Evolutionary conservation across 2,797 vertebrate genomes (phyloP).

Genomic region (Lacerta viridis): DNA sequence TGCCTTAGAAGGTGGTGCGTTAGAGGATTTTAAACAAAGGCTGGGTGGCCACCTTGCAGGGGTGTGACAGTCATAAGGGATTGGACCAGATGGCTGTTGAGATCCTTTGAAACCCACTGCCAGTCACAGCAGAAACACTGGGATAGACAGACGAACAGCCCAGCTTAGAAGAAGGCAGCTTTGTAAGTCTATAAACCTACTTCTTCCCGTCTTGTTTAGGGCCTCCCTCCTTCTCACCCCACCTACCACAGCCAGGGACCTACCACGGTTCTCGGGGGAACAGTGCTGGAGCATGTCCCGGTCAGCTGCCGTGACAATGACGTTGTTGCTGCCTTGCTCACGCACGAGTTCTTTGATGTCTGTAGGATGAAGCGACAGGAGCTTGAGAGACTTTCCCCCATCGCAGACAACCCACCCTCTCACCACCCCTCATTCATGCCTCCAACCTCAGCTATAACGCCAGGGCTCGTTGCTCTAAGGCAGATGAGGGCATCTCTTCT

Average conservation of each 20-base stretch:
- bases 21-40: neutral
- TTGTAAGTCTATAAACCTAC: neutral
- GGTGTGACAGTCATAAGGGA: neutral
- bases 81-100: neutral
- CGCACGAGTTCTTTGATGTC: constrained; percentile 89
- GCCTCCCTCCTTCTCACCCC: neutral
- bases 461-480: neutral
- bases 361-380: constrained; percentile 52
- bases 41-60: neutral
- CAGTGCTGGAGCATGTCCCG: constrained; percentile 86
- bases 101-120: neutral
- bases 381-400: accelerated
- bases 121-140: neutral
- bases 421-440: too few species aligned
- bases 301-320: constrained; percentile 88
- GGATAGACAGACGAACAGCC: neutral
- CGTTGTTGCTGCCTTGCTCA: constrained; percentile 88
- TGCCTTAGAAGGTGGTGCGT: neutral
- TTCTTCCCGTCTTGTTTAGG: neutral
- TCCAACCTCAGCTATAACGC: neutral
- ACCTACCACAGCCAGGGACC: constrained; percentile 58
- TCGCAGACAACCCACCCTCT: neutral
- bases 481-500: neutral
- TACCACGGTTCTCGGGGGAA: constrained; percentile 86
- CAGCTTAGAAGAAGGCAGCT: neutral